These are phyloP conservation scores for Prinia subflava DNA, from an alignment of 2,113 vertebrate species.

Conservation along the genomic window DNA sequence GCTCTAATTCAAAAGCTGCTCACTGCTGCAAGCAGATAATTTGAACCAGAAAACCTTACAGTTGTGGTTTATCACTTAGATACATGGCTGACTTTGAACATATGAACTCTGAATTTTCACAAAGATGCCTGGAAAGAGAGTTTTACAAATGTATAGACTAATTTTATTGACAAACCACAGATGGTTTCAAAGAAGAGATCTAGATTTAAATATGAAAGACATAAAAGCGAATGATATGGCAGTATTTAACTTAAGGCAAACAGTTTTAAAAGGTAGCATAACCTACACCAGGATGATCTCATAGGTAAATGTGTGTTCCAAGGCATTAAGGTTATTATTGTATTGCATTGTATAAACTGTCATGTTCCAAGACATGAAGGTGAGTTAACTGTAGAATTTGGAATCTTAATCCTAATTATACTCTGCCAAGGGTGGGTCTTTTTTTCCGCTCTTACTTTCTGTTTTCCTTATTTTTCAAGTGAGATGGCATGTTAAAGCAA, in stretches of 20 bases:
- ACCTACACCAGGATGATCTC: background rate
- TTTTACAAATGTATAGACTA: background rate
- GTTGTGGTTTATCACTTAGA: background rate
- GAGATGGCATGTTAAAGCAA: background rate
- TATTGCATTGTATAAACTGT: background rate
- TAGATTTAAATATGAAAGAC: background rate
- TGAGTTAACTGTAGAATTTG: background rate
- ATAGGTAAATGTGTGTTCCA: background rate
- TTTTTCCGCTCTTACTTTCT: background rate
- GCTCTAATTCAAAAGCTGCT: conserved; percentile 31
- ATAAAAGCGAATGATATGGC: background rate
- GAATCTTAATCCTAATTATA: background rate
- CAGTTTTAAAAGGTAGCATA: background rate
- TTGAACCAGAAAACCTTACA: background rate
- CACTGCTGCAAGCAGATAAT: conserved; percentile 23
- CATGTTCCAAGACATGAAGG: background rate
- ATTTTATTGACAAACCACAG: background rate
- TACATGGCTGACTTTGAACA: conserved; percentile 12
- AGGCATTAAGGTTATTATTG: background rate
- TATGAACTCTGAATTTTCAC: conserved; percentile 22
- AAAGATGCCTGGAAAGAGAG: background rate
- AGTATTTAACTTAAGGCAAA: background rate
- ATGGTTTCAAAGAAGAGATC: background rate
- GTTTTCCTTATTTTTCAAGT: background rate
- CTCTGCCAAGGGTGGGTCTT: background rate